phyloP scores from a whole-genome alignment of 2,113 vertebrate species.

The Euleptes europaea region DNA sequence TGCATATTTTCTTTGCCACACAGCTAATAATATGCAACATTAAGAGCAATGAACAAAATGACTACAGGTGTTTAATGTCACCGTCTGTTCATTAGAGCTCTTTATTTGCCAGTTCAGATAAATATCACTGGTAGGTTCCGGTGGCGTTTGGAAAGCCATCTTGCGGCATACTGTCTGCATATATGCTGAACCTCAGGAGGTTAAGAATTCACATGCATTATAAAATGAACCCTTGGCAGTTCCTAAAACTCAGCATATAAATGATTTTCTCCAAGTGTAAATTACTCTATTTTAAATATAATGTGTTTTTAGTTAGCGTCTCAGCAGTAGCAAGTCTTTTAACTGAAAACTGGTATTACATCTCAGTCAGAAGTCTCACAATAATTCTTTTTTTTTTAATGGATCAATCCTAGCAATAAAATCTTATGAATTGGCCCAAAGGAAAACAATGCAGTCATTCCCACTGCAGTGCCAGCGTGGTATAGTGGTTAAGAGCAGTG shows the following conservation, averaged over 20 bases:
- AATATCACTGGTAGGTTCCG: conserved; percentile 24
- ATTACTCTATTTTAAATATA: conserved; percentile 14
- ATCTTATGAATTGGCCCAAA: neutral
- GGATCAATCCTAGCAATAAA: conserved; percentile 19
- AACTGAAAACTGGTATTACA: conserved; percentile 3
- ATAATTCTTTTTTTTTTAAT: neutral
- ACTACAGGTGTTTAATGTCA: neutral
- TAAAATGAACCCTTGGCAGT: conserved; percentile 22
- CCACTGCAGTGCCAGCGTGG: too few species aligned
- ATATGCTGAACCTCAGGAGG: conserved; percentile 29
- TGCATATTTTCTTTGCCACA: neutral
- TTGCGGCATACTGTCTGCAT: conserved; percentile 34
- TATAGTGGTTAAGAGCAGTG: too few species aligned
- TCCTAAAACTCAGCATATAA: conserved; percentile 26
- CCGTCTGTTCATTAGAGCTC: conserved; percentile 2
- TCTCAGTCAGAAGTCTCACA: neutral
- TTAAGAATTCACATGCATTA: conserved; percentile 48
- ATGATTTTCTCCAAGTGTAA: conserved; percentile 34
- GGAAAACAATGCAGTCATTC: neutral
- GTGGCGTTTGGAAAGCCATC: conserved; percentile 33
- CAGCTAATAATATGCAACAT: neutral
- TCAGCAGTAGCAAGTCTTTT: neutral
- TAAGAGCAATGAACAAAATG: neutral
- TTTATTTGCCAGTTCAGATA: conserved; percentile 27
- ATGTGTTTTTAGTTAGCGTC: conserved; percentile 25